Base-by-base conservation (phyloP, 2,888 invertebrate species). In the Chloromyia formosa region DNA sequence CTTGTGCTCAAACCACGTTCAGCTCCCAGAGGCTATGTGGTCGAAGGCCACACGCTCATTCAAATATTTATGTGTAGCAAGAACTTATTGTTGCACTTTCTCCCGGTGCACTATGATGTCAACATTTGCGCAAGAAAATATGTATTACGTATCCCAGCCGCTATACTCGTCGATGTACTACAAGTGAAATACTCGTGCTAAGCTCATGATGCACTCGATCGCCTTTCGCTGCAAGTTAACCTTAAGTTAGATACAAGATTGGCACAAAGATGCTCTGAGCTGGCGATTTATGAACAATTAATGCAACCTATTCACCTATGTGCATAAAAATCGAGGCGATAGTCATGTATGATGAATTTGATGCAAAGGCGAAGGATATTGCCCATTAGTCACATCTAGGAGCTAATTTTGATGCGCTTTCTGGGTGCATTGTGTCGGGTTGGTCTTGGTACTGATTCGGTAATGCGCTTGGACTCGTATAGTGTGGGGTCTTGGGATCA, bases 321-420 rank as follows among this genome's bases (percentile, higher is more conserved):
- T 58, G 18, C 71, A 4, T 35, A 22, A 12, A 35, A 16, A 54
- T 54, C 54, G 16, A 23, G n/a, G 16, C 27, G 45, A 66, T 23
- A 69, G 53, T 53, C 23, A 49, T 66, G 49, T 14, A 4, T 18
- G 40, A 10, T 40, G 42, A 22, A 22, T 66, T 66, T 23, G 68
- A 53, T 54, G 54, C 23, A 69, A 53, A n/a, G 35, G 45, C 23
- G 35, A 20, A 54, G 68, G 68, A 69, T 54, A 69, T 53, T 69
- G 27, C 23, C 54, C 68, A 69, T 69, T 69, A 69, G 18, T 69
- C 68, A 69, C 42, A 53, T 53, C 68, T 54, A 27, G 23, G 23
- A 53, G 53, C 68, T 54, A 69, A 69, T n/a, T 69, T 69, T 69
- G n/a, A 35, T 54, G 66, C 27, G 49, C 60, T 60, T 23, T 60